Base-by-base conservation (phyloP, 2,888 invertebrate species). In the Aradus depressus region DNA sequence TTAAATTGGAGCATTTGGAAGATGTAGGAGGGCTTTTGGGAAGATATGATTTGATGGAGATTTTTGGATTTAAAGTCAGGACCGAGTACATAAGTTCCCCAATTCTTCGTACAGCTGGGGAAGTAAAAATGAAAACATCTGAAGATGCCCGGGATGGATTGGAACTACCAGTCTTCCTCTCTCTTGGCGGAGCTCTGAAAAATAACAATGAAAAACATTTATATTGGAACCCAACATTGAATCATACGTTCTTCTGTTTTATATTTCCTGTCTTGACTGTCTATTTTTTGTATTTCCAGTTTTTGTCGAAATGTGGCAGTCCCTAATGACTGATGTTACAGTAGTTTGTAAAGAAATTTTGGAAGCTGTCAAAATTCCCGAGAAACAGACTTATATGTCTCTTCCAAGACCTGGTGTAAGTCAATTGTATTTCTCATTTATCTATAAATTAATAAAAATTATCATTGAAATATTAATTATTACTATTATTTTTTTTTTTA, bases 271-370 rank as follows among this genome's bases (percentile, higher is more conserved):
- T 8, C n/a, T 28, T 28, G n/a, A 28, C 31, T 5, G 6, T 35
- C 16, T 10, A 39, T 21, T 23, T 37, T 47, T 50, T 21, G n/a
- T n/a, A n/a, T 23, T 43, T 28, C 56, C 26, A 71, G 90, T 90
- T 59, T 92, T 92, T 67, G 79, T 87, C 25, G 90, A 91, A 64
- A 89, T 91, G 86, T 95, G 93, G 86, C 88, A 91, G 64, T 87
- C 90, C 75, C 75, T 95, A 54, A 82, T 91, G 62, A 83, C 84
- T 19, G 95, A 96, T 67, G 84, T 95, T n/a, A 84, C 87, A 47
- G 76, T 85, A 21, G 79, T 93, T 55, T 61, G 61, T 44, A 84
- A 88, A 65, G 92, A 95, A 65, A 83, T 95, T 44, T 77, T 88
- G 64, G 80, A 92, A 70, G 72, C 84, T 68, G 70, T 75, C 61